Conservation (phyloP, 2,888 invertebrate genomes). For the Drosophila crucigera region DNA sequence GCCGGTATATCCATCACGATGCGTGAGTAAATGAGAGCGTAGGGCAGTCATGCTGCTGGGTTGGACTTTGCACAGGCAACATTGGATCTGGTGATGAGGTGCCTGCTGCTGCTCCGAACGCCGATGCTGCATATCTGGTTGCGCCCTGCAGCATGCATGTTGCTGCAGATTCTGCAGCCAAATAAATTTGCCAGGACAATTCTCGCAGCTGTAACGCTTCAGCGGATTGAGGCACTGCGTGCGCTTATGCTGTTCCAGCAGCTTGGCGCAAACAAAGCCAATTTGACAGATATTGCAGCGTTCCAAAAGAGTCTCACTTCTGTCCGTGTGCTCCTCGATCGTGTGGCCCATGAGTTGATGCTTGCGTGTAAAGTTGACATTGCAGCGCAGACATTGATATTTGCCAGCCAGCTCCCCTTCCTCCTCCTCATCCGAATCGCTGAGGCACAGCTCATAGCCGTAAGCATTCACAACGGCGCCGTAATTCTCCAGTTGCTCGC, state of each 20-base stretch:
- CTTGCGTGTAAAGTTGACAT: conserved; percentile 72
- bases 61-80: conserved; percentile 71
- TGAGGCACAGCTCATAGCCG: conserved; percentile 83
- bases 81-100: conserved; percentile 34
- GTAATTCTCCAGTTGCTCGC: conserved; percentile 66
- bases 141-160: conserved; percentile 69
- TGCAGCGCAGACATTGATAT: conserved; percentile 79
- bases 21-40: conserved; percentile 65
- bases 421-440: conserved; percentile 79
- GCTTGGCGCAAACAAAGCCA: conserved; percentile 86
- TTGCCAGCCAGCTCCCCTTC: conserved; percentile 62
- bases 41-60: conserved; percentile 60
- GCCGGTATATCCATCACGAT: conserved; percentile 70
- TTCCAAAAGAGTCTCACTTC: conserved; percentile 85
- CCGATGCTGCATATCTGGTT: conserved; percentile 51
- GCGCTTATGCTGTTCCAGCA: conserved; percentile 86
- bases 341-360: conserved; percentile 77
- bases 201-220: conserved; percentile 75
- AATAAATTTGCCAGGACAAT: conserved; percentile 83
- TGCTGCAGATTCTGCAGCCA: conserved; percentile 81
- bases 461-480: conserved; percentile 78
- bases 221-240: conserved; percentile 82
- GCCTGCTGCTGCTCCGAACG: neutral
- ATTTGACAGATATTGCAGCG: conserved; percentile 87
- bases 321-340: conserved; percentile 74